Evolutionary conservation across 2,888 invertebrate genomes (phyloP).

Genomic region (Epinotia nisella): DNA sequence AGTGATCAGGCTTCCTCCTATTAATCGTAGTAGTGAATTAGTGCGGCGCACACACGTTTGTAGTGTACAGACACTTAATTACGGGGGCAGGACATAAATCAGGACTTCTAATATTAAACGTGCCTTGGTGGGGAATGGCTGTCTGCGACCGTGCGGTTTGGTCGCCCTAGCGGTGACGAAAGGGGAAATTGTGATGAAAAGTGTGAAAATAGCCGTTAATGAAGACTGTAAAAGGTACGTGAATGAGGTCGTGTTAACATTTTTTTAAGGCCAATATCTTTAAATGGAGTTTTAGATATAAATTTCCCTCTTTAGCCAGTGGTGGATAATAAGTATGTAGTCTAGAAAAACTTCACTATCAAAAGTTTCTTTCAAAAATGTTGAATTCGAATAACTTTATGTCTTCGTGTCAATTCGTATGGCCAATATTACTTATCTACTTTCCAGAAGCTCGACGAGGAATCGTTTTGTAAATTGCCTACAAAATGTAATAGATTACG

Average conservation of each 20-base stretch:
- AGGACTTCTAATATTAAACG: constrained; percentile 86
- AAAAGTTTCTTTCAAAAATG: no score
- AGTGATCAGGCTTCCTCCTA: constrained; percentile 56
- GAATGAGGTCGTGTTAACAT: background rate
- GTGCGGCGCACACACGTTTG: constrained; percentile 79
- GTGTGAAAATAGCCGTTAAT: constrained; percentile 38
- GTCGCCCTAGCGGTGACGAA: constrained; percentile 57
- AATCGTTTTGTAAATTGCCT: constrained; percentile 15
- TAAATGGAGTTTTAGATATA: background rate
- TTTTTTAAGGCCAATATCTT: background rate
- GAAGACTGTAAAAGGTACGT: background rate
- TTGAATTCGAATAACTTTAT: no score
- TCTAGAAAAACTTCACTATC: no score
- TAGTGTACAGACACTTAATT: constrained; percentile 83
- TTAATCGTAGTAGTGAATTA: constrained; percentile 81
- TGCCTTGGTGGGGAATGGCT: constrained; percentile 81
- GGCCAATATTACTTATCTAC: no score
- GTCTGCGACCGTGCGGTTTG: constrained; percentile 67
- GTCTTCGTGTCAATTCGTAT: no score
- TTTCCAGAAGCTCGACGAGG: background rate
- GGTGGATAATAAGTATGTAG: background rate
- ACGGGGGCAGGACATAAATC: constrained; percentile 82
- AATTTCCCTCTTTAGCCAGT: background rate
- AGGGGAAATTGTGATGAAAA: constrained; percentile 51
- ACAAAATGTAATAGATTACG: constrained; percentile 17